phyloP scores from a whole-genome alignment of 2,797 vertebrate genomes.

The Setipinna tenuifilis region DNA sequence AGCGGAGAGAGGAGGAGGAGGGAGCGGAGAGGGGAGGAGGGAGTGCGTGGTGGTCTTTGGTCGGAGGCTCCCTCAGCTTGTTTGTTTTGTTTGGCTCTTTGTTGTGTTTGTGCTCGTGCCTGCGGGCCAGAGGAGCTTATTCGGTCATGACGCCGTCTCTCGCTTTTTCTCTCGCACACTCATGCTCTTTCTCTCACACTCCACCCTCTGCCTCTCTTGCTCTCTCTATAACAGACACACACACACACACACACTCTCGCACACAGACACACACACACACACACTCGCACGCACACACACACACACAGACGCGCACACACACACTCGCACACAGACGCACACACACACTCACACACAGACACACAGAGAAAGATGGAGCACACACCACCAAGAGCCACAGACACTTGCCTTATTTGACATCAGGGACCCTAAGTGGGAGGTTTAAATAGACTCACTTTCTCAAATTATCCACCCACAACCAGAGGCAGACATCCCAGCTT shows the following conservation, averaged over 20 bases:
- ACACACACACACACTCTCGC: no score
- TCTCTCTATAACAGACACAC: not conserved
- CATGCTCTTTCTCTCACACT: slow-evolving; percentile 16
- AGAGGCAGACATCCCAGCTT: no score
- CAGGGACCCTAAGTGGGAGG: no score
- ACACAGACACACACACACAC: slow-evolving; percentile 16
- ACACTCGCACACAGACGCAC: not conserved
- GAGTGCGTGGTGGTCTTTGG: no score
- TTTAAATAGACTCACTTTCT: no score
- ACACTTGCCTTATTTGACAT: no score
- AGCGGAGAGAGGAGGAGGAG: slow-evolving; percentile 37
- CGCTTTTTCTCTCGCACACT: not conserved
- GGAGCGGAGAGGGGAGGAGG: no score
- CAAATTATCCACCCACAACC: no score
- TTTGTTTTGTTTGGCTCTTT: no score
- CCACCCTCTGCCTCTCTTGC: slow-evolving; percentile 8
- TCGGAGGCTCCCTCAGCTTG: no score
- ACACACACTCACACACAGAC: not conserved
- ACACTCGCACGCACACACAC: not conserved
- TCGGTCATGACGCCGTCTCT: not conserved
- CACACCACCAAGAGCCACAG: not conserved
- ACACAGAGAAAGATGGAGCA: not conserved
- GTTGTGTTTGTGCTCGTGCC: no score
- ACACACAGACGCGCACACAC: not conserved
- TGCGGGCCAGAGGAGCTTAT: no score